A percentile compares a stretch with the other conserved stretches of the same genome.
phyloP scores from a whole-genome alignment of 2,797 vertebrate genomes.

The Mormyrops attenuatus region DNA sequence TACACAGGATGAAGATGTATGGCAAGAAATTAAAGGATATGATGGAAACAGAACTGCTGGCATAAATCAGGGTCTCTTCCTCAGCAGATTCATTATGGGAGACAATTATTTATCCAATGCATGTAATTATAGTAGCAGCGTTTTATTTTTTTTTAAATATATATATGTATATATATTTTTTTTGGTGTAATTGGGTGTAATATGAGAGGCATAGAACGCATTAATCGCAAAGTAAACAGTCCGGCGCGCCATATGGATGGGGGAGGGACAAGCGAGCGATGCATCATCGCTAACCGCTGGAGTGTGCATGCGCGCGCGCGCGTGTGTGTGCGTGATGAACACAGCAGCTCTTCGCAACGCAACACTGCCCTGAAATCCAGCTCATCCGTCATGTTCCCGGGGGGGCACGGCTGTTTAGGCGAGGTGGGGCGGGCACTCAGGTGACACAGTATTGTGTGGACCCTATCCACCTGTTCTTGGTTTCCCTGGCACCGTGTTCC shows the following conservation, averaged over 20 bases:
- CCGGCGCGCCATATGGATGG: not conserved
- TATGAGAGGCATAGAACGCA: conserved; percentile 5
- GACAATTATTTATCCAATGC: not conserved
- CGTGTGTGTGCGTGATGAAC: not conserved
- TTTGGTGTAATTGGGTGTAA: conserved; percentile 11
- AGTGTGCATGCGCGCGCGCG: not conserved
- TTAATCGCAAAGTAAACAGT: conserved; percentile 15
- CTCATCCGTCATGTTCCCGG: not conserved
- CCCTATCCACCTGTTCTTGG: not conserved
- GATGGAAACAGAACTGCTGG: not conserved
- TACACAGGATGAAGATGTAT: not conserved
- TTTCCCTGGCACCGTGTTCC: not conserved
- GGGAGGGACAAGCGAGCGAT: not conserved
- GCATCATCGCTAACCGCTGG: not conserved
- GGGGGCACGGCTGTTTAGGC: not conserved
- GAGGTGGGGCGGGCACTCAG: not conserved
- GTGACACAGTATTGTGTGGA: not conserved
- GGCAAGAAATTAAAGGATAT: conserved; percentile 8
- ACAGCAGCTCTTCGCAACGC: not conserved
- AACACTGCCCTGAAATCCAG: not conserved
- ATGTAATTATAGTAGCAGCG: not conserved
- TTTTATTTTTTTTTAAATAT: not conserved
- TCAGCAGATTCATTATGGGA: not conserved
- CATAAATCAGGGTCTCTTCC: conserved; percentile 1
- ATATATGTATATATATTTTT: not conserved